A percentile compares a stretch with the other conserved stretches of the same genome.
Conservation (phyloP, 2,113 vertebrate genomes). For the Gobiocypris rarus region DNA sequence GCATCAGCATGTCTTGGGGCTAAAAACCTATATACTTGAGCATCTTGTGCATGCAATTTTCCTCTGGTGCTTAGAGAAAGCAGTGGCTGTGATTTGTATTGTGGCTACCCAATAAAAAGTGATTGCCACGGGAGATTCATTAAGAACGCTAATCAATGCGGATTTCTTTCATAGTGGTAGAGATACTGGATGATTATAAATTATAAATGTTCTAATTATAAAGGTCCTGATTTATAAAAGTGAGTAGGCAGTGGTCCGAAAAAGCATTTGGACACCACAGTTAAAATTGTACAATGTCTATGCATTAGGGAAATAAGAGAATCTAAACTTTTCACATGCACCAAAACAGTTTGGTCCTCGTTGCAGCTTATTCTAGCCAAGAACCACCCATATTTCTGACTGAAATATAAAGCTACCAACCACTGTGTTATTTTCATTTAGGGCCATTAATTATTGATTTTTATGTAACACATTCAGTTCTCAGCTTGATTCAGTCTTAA, state of each 20-base stretch:
- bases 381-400: neutral
- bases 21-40: slow-evolving; percentile 33
- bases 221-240: neutral
- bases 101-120: slow-evolving; percentile 20
- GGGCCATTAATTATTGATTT: neutral
- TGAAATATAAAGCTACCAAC: slow-evolving; percentile 8
- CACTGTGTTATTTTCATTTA: neutral
- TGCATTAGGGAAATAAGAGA: neutral
- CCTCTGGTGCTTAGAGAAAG: slow-evolving; percentile 11
- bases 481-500: slow-evolving; percentile 2
- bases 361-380: neutral
- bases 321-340: neutral
- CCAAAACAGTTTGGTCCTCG: neutral
- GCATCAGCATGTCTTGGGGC: slow-evolving; percentile 52
- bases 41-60: slow-evolving; percentile 28
- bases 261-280: neutral
- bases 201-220: neutral
- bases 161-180: neutral
- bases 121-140: slow-evolving; percentile 38
- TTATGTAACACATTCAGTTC: slow-evolving; percentile 15
- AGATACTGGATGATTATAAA: slow-evolving; percentile 1
- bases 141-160: neutral
- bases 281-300: neutral
- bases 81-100: neutral
- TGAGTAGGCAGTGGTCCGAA: neutral